These are phyloP conservation scores for Ceratina australensis DNA, from an alignment of 1,140 invertebrate species.

Conservation along the genomic window DNA sequence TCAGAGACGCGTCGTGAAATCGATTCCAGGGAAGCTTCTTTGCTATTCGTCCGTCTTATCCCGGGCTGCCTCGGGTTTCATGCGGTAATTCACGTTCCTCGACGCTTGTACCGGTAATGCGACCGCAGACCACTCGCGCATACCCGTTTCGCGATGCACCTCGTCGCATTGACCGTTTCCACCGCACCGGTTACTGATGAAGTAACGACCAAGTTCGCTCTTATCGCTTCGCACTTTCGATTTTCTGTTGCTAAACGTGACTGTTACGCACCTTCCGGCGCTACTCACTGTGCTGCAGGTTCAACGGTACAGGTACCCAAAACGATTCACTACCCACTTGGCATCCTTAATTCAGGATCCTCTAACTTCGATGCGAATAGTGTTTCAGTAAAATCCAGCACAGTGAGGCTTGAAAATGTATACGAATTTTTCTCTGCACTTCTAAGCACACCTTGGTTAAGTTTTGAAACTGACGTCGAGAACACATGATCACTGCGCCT, in stretches of 20 bases:
- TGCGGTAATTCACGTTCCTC: conserved; percentile 44
- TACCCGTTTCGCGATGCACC: conserved; percentile 31
- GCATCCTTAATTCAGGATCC: too few relatives aligned
- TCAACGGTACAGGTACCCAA: too few relatives aligned
- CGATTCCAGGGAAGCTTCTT: conserved; percentile 11
- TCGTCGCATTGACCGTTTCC: conserved; percentile 34
- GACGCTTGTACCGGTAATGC: conserved; percentile 20
- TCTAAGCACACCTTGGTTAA: background rate
- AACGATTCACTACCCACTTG: too few relatives aligned
- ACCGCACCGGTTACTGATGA: conserved; percentile 8
- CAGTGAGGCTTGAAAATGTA: too few relatives aligned
- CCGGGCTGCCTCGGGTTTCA: conserved; percentile 33
- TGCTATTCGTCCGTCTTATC: conserved; percentile 14
- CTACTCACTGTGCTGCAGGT: too few relatives aligned
- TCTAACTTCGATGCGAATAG: too few relatives aligned
- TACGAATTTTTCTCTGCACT: background rate
- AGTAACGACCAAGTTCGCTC: conserved; percentile 41
- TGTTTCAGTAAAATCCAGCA: too few relatives aligned
- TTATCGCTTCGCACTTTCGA: conserved; percentile 41
- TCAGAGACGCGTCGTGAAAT: background rate
- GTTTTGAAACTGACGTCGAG: background rate
- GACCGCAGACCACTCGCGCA: conserved; percentile 33
- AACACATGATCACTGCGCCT: background rate
- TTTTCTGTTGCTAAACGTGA: conserved; percentile 5
- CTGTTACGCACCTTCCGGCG: too few relatives aligned